Evolutionary conservation across 2,888 invertebrate species (phyloP).

Genomic region (Rambutsinella grinnellia): DNA sequence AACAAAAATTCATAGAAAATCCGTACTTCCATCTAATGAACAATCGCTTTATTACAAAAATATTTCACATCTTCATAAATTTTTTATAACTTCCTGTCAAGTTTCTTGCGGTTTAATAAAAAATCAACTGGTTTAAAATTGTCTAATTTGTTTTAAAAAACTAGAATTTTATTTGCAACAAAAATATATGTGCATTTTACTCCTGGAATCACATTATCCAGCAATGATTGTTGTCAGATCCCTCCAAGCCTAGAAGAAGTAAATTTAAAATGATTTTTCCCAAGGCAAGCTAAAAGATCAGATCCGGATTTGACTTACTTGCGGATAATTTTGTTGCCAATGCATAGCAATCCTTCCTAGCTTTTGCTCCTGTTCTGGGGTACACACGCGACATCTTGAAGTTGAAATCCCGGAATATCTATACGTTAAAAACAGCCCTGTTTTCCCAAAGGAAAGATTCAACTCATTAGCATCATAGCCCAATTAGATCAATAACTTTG

Average conservation of each 20-base stretch:
- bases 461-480: neutral
- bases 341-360: slow-evolving; percentile 59
- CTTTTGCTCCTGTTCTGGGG: slow-evolving; percentile 59
- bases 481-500: too few relatives aligned
- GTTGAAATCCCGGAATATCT: slow-evolving; percentile 55
- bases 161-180: slow-evolving; percentile 7
- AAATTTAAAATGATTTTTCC: neutral
- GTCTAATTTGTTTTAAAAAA: slow-evolving; percentile 11
- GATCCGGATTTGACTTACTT: too few relatives aligned
- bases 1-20: too few relatives aligned
- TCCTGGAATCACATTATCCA: neutral
- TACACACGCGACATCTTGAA: slow-evolving; percentile 58
- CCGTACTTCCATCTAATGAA: too few relatives aligned
- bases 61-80: too few relatives aligned
- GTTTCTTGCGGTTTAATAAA: too few relatives aligned
- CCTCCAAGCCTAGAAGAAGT: slow-evolving; percentile 54
- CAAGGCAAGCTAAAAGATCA: slow-evolving; percentile 1
- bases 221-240: slow-evolving; percentile 41
- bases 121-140: too few relatives aligned
- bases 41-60: too few relatives aligned
- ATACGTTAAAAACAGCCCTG: slow-evolving; percentile 53
- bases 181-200: neutral
- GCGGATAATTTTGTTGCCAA: slow-evolving; percentile 60
- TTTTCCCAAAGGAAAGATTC: slow-evolving; percentile 35
- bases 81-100: too few relatives aligned